phyloP scores from a whole-genome alignment of 37 sponge, comb jelly and placozoan genomes.

The Corticium candelabrum region DNA sequence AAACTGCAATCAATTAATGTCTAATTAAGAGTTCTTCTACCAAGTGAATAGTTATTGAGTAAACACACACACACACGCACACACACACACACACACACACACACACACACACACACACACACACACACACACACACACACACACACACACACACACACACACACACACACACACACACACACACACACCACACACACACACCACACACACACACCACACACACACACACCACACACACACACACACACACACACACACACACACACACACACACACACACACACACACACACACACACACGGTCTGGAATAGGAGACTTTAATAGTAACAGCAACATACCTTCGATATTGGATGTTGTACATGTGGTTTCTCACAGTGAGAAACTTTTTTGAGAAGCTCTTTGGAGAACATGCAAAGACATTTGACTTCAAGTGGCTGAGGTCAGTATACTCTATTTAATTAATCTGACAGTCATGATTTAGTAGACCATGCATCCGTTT shows the following conservation, averaged over 20 bases:
- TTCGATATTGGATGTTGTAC: no score
- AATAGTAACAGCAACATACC: no score
- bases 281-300: constrained; percentile 5
- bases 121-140: constrained; percentile 15
- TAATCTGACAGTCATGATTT: neutral
- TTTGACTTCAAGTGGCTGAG: constrained; percentile 11
- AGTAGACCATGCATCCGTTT: neutral
- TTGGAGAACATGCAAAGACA: neutral
- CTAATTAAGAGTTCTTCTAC: no score
- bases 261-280: neutral
- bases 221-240: no score
- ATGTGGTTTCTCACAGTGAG: no score
- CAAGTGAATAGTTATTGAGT: no score
- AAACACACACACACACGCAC: constrained; percentile 9
- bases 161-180: neutral
- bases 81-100: constrained; percentile 18
- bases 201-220: no score
- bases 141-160: neutral
- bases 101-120: constrained; percentile 18
- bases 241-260: constrained; percentile 3
- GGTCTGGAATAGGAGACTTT: no score
- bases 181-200: no score
- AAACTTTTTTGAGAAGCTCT: neutral
- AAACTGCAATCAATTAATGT: no score
- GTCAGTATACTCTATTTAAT: neutral